Conservation (phyloP, 2,113 vertebrate genomes). For the Pycnonotus jocosus region DNA sequence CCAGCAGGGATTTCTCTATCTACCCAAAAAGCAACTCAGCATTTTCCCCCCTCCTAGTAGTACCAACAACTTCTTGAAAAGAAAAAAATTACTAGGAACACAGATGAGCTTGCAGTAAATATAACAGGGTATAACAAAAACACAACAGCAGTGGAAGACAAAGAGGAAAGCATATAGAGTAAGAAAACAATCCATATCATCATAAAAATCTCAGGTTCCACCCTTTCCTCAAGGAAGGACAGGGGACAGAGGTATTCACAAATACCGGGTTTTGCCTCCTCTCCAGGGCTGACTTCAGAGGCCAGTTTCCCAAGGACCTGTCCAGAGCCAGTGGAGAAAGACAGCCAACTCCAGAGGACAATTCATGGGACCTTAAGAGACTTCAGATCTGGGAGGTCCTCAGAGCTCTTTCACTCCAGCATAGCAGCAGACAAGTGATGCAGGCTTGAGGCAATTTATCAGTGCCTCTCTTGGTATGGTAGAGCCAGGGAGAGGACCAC, state of each 20-base stretch:
- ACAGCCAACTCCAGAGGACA: background rate
- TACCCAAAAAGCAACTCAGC: background rate
- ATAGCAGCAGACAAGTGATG: background rate
- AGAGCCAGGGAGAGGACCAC: background rate
- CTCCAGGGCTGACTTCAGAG: background rate
- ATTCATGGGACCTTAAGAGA: background rate
- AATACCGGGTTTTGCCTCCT: background rate
- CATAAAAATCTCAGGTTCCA: background rate
- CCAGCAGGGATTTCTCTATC: background rate
- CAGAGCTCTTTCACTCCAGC: rapidly evolving
- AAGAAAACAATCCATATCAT: background rate
- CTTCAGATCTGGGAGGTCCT: background rate
- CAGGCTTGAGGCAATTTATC: background rate
- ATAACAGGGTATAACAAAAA: background rate
- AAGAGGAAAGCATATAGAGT: background rate
- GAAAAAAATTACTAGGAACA: background rate
- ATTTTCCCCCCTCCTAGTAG: background rate
- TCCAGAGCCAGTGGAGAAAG: background rate
- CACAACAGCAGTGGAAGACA: background rate
- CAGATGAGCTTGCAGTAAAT: background rate
- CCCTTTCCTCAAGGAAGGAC: background rate
- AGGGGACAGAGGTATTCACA: background rate
- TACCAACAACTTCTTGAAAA: background rate
- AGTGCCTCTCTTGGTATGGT: background rate
- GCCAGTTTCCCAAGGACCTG: background rate